Percentiles rank a stretch among this genome's conserved stretches.
phyloP scores from a whole-genome alignment of 2,797 vertebrate species.

The Thaleichthys pacificus region DNA sequence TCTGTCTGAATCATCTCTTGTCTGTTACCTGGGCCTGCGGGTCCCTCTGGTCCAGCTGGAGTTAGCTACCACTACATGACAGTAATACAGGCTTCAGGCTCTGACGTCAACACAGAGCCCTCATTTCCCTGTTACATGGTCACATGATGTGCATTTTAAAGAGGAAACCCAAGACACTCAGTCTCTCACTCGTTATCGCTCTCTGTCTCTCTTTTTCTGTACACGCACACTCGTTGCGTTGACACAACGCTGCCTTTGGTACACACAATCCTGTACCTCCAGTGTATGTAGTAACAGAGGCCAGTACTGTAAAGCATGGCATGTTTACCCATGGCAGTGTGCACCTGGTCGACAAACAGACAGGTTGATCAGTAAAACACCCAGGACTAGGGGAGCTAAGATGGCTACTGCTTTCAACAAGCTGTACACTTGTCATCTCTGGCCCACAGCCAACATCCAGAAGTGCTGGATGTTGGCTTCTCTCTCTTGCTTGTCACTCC shows the following conservation, averaged over 20 bases:
- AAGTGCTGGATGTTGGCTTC: too few species aligned
- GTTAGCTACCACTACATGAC: too few species aligned
- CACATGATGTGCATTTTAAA: background rate
- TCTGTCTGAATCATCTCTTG: background rate
- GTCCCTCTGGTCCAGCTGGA: too few species aligned
- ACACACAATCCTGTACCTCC: slow-evolving; percentile 9
- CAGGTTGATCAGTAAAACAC: slow-evolving; percentile 26
- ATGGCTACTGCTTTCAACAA: background rate
- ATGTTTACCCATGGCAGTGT: slow-evolving; percentile 66
- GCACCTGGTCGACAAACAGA: slow-evolving; percentile 69
- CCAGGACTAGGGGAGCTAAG: slow-evolving; percentile 19
- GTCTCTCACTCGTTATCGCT: background rate
- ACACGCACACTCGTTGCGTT: background rate
- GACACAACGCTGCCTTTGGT: slow-evolving; percentile 29
- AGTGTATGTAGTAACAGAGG: slow-evolving; percentile 15
- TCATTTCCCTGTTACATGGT: background rate
- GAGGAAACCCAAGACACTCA: background rate
- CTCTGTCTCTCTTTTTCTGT: background rate
- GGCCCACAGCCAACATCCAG: background rate
- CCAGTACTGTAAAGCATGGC: slow-evolving; percentile 31
- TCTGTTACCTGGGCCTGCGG: background rate
- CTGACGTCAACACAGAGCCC: background rate
- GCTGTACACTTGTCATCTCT: background rate
- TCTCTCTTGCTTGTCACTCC: too few species aligned
- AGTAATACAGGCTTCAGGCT: background rate